A percentile compares a stretch with the other conserved stretches of the same genome.
These are phyloP conservation scores for Brachirus orientalis DNA, from an alignment of 2,113 vertebrate species.

Conservation along the genomic window DNA sequence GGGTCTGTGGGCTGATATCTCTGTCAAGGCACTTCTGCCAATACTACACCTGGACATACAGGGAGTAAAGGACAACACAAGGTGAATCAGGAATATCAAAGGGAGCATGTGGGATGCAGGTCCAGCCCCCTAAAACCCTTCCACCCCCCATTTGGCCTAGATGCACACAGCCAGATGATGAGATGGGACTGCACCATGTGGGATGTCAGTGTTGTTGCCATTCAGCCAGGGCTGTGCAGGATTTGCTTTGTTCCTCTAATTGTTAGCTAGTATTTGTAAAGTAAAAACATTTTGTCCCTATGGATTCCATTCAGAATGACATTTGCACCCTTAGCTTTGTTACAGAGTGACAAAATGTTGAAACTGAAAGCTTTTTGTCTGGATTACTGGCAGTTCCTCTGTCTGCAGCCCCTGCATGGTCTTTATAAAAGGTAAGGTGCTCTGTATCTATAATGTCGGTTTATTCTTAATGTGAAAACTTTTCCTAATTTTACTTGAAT, in stretches of 20 bases:
- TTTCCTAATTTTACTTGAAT: background rate
- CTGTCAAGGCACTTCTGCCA: slow-evolving; percentile 5
- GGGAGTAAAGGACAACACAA: slow-evolving; percentile 1
- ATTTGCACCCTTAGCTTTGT: slow-evolving; percentile 18
- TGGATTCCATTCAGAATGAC: slow-evolving; percentile 10
- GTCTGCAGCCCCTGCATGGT: slow-evolving; percentile 91
- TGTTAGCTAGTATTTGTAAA: background rate
- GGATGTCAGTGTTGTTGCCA: slow-evolving; percentile 19
- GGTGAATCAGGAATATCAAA: slow-evolving; percentile 26
- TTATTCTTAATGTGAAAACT: too few species aligned
- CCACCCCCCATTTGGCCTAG: slow-evolving; percentile 37
- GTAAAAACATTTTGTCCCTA: background rate
- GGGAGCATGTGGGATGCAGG: slow-evolving; percentile 39
- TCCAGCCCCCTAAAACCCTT: slow-evolving; percentile 73
- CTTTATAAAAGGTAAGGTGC: slow-evolving; percentile 93
- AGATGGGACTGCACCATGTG: slow-evolving; percentile 69
- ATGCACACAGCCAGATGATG: slow-evolving; percentile 69
- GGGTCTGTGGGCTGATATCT: slow-evolving; percentile 28
- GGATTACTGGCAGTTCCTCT: slow-evolving; percentile 98
- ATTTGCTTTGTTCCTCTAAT: slow-evolving; percentile 22
- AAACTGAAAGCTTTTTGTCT: slow-evolving; percentile 96
- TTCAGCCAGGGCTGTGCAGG: slow-evolving; percentile 10
- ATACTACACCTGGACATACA: background rate
- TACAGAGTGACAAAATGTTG: slow-evolving; percentile 84
- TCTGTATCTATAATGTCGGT: background rate